Base-by-base conservation (phyloP, 92 coral and sea anemone genomes). In the Scolanthus callimorphus region DNA sequence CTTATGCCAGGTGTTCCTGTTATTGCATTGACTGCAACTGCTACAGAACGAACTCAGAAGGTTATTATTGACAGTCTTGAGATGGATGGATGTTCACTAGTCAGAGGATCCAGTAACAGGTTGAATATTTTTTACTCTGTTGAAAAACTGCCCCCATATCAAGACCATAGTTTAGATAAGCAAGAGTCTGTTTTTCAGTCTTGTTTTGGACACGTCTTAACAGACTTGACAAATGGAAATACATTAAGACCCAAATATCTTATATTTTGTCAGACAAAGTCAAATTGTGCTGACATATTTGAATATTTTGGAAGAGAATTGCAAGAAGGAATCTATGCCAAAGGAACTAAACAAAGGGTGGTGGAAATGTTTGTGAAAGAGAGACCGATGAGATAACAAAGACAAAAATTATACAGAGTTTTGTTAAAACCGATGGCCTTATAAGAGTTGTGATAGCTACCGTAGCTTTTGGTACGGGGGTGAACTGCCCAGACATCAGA, bases 381-480 rank as follows among this genome's bases (percentile, higher is more conserved):
- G 13, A n/a, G n/a, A 71, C 78, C 12, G 62, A 63, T 59, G 78
- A 61, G 31, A 47, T 63, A 17, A 49, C 57, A 15, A 60, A 60
- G 23, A 55, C 60, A 61, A 46, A 29, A 20, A 52, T 61, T 28
- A 31, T 71, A 2, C 38, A 51, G 19, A 39, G 69, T 25, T 72
- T 72, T 34, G 54, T 24, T 19, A 50, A 52, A 2, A 62, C 20
- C 12, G 47, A 25, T 72, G 79, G 79, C 20, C 23, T 27, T 62
- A 26, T 72, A 23, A 39, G 71, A 0, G 24, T 31, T 24, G 49
- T 72, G 13, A 56, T 72, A 25, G 79, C 79, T 44, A 59, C 78
- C 12, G 78, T 71, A 37, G 78, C 67, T 25, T 71, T 71, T 62
- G 78, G 74, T 24, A 67, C 57, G 74, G 74, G 74, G 13, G 74